Evolutionary conservation across 2,888 invertebrate genomes (phyloP), one percentile per base, ranked within the genome.

Genomic region (Isoperla grammatica): DNA sequence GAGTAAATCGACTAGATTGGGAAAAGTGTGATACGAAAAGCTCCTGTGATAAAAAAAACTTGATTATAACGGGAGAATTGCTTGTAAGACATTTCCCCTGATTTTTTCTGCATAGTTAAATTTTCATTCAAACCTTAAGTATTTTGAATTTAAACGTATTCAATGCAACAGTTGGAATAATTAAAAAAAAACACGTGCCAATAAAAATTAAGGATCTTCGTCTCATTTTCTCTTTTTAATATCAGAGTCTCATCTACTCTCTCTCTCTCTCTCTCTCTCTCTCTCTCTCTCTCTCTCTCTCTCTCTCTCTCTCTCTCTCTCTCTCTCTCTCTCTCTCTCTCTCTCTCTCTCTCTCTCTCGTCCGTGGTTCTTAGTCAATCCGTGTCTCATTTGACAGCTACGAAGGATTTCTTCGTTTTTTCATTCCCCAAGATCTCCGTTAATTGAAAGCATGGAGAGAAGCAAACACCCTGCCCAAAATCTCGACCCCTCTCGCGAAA

Each of bases 301-400:
- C 15, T 11, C 17, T 42, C 20, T 19, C 5, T 56, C n/a, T 8
- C 8, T 20, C 39, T 42, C 22, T 19, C 23, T 23, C 1, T 56
- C 45, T 56, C 6, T 23, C 45, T 22, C 53, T 37, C 12, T 53
- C 53, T n/a, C 15, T 53, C 37, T 53, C 49, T 20, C 29, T 23
- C 49, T 20, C 22, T 54, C 23, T 11, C 35, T 53, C 43, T 17
- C 42, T 29, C 40, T 48, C 48, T 48, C 11, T 48, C 48, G 13
- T 19, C 17, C 22, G 20, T 48, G 22, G 29, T 29, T 48, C 48
- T 37, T 39, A 19, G 46, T 57, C 37, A 37, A 60, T 49, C 48
- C 60, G 50, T 45, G 56, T 57, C 53, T 57, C 54, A 55, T 61
- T 58, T 61, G 61, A 61, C 58, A 58, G 57, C 29, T 29, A 29